Conservation (phyloP, 2,888 invertebrate species). For the Dysmachus trigonus region DNA sequence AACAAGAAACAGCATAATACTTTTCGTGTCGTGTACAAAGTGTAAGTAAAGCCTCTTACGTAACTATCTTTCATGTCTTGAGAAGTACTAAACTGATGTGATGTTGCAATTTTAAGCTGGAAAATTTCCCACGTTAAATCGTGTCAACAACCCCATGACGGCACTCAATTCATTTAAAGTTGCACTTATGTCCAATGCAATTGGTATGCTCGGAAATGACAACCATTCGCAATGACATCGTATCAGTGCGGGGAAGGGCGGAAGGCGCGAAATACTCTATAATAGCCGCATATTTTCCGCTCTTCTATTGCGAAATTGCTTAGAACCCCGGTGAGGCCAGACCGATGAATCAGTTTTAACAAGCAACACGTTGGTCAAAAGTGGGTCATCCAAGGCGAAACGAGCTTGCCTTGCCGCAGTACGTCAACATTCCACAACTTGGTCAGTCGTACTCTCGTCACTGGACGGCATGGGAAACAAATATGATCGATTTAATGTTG, state of each 20-base stretch:
- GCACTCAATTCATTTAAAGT: neutral
- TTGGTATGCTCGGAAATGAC: neutral
- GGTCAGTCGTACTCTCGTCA: neutral
- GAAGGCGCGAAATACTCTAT: neutral
- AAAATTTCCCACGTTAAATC: neutral
- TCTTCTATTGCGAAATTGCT: neutral
- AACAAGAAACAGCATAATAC: no score
- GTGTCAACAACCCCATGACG: neutral
- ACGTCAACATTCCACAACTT: neutral
- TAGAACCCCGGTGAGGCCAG: neutral
- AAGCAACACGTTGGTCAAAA: constrained; percentile 6
- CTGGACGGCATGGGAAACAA: neutral
- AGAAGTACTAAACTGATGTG: neutral
- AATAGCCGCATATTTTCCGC: neutral
- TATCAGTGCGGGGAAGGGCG: neutral
- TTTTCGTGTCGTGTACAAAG: no score
- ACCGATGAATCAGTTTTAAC: constrained; percentile 14
- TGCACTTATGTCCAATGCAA: neutral
- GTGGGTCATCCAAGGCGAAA: constrained; percentile 9
- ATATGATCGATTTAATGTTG: constrained; percentile 3
- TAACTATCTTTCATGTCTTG: no score
- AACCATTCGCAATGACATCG: neutral
- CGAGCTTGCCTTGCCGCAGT: neutral
- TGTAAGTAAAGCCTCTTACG: neutral
- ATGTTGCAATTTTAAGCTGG: neutral